A percentile compares a stretch with the other conserved stretches of the same genome.
Evolutionary conservation across 2,797 vertebrate species (phyloP).

Genomic region (Malacoraja senta): DNA sequence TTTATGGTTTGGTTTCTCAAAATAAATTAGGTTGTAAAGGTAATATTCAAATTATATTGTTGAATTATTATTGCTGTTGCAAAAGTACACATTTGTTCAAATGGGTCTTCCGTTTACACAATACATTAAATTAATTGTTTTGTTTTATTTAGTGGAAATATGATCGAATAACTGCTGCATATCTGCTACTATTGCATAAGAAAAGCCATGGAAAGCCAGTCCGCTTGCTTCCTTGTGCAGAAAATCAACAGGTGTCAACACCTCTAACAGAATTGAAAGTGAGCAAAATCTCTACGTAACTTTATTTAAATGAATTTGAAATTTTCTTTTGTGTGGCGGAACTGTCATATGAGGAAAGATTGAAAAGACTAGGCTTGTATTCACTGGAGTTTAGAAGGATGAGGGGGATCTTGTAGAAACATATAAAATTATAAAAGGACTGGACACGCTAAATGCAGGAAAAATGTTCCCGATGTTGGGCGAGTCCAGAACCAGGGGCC

Average conservation of each 20-base stretch:
- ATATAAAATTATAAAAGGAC: no score
- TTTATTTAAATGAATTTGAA: neutral
- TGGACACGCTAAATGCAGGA: no score
- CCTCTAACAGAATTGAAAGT: conserved; percentile 60
- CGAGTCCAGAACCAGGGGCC: no score
- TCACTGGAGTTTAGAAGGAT: no score
- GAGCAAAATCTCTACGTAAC: conserved; percentile 38
- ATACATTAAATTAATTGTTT: neutral
- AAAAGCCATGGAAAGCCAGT: conserved; percentile 73
- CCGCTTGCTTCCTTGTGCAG: conserved; percentile 53
- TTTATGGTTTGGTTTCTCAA: neutral
- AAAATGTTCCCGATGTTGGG: no score
- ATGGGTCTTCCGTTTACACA: neutral
- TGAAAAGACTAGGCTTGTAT: no score
- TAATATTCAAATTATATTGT: neutral
- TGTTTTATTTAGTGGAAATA: conserved; percentile 73
- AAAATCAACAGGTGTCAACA: conserved; percentile 45
- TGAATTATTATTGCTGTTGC: neutral
- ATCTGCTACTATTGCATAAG: conserved; percentile 80
- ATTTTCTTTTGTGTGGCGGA: neutral
- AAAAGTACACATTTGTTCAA: neutral
- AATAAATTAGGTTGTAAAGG: neutral
- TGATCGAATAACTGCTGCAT: conserved; percentile 78
- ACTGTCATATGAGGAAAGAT: no score
- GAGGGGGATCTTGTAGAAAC: no score